These are phyloP conservation scores for Isurus oxyrinchus DNA, from an alignment of 2,113 vertebrate species.

Conservation along the genomic window DNA sequence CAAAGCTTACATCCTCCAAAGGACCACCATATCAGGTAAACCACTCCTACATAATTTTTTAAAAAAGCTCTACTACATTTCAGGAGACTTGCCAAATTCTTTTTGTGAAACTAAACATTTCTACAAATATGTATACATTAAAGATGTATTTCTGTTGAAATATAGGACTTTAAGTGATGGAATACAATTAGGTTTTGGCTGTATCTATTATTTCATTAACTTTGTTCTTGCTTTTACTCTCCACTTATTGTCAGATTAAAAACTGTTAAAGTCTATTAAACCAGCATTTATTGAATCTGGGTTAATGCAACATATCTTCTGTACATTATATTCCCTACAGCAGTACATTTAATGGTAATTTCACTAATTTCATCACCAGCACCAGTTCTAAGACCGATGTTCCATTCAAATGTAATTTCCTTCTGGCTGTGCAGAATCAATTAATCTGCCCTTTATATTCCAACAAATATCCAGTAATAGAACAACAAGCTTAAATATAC, in stretches of 20 bases:
- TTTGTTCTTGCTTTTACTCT: not conserved
- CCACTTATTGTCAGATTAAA: not conserved
- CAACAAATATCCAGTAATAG: not conserved
- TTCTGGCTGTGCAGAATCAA: not conserved
- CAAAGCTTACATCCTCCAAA: not conserved
- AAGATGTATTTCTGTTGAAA: not conserved
- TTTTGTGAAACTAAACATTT: not conserved
- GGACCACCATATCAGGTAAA: not conserved
- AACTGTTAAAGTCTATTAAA: not conserved
- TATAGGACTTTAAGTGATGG: not conserved
- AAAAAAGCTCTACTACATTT: not conserved
- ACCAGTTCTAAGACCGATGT: not conserved
- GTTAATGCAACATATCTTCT: not conserved
- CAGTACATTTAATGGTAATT: not conserved
- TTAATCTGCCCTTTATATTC: not conserved
- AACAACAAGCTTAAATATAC: not conserved
- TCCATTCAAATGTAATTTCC: not conserved
- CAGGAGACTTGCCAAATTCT: not conserved
- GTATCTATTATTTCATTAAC: not conserved
- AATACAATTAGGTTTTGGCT: not conserved
- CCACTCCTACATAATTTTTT: not conserved
- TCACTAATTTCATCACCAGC: not conserved
- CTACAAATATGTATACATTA: not conserved
- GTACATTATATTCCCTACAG: not conserved
- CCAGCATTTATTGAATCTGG: not conserved